Percentiles rank a stretch among this genome's conserved stretches.
phyloP scores from a whole-genome alignment of 2,113 vertebrate species.

The Engystomops pustulosus region DNA sequence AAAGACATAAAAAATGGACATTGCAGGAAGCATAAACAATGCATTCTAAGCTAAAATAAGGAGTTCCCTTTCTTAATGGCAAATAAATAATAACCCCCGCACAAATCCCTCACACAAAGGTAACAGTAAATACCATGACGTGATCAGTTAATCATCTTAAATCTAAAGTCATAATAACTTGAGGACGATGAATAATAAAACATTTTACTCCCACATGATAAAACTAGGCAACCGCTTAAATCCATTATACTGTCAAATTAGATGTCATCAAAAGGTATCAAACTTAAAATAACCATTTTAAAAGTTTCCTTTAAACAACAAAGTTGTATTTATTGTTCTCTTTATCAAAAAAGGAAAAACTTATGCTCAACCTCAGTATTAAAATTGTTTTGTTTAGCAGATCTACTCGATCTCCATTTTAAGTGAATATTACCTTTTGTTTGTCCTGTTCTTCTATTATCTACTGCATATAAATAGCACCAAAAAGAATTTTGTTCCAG shows the following conservation, averaged over 20 bases:
- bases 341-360: neutral
- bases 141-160: neutral
- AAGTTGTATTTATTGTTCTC: slow-evolving; percentile 1
- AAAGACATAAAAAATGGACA: neutral
- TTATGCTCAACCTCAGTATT: too few species aligned
- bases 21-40: neutral
- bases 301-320: slow-evolving; percentile 17
- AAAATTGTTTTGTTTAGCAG: too few species aligned
- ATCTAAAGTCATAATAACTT: neutral
- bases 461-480: too few species aligned
- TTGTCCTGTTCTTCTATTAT: too few species aligned
- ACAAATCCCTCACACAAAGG: neutral
- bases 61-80: neutral
- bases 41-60: neutral
- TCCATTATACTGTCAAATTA: slow-evolving; percentile 54
- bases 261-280: slow-evolving; percentile 23
- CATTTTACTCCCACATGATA: slow-evolving; percentile 39
- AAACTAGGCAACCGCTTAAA: slow-evolving; percentile 18
- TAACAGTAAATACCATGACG: slow-evolving; percentile 2
- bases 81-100: neutral
- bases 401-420: too few species aligned
- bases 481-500: too few species aligned
- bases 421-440: too few species aligned
- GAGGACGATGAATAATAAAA: slow-evolving; percentile 24
- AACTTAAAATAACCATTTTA: slow-evolving; percentile 21